These are phyloP conservation scores for Dryomyza anilis DNA, from an alignment of 2,888 invertebrate species.

Conservation along the genomic window DNA sequence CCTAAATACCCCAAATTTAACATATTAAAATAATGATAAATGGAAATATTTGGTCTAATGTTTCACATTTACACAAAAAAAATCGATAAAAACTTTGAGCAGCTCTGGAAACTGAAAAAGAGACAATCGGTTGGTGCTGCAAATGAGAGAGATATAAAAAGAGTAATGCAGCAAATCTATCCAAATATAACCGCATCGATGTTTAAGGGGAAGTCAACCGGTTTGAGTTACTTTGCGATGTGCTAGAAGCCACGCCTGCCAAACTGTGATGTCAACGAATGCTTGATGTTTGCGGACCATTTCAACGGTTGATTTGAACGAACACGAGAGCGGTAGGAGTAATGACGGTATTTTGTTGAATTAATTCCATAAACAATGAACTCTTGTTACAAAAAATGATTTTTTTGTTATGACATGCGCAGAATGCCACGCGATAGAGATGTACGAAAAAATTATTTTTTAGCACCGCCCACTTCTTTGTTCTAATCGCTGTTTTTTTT, in stretches of 20 bases:
- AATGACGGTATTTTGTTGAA: neutral
- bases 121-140: neutral
- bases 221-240: neutral
- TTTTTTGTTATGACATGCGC: constrained; percentile 10
- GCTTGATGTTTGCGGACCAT: neutral
- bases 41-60: too few relatives aligned
- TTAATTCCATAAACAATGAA: neutral
- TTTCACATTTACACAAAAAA: too few relatives aligned
- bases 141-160: constrained; percentile 5
- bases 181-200: constrained; percentile 20
- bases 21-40: too few relatives aligned
- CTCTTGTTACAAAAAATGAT: neutral
- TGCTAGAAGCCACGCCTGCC: neutral
- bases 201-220: constrained; percentile 11
- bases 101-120: constrained; percentile 28
- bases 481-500: neutral
- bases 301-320: too few relatives aligned
- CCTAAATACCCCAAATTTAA: too few relatives aligned
- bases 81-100: constrained; percentile 35
- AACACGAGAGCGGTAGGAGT: neutral
- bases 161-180: neutral
- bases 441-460: neutral
- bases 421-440: constrained; percentile 13
- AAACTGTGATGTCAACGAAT: neutral
- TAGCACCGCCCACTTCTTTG: constrained; percentile 30